Conservation (phyloP, 2,797 vertebrate species). For the Masticophis lateralis region DNA sequence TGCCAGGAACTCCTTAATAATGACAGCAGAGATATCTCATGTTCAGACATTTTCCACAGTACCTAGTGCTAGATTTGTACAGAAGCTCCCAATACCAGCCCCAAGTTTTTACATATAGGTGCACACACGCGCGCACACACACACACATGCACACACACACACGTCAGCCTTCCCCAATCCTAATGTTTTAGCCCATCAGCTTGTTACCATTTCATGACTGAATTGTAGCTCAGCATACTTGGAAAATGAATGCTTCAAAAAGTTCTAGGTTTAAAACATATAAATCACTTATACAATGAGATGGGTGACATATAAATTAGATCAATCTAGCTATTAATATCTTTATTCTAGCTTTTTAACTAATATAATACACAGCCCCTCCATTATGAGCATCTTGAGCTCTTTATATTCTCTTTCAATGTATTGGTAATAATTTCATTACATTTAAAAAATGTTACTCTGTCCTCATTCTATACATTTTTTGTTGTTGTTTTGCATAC, state of each 20-base stretch:
- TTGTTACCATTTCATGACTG: neutral
- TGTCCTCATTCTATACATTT: neutral
- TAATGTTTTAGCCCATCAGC: neutral
- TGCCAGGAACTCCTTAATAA: neutral
- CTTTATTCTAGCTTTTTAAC: neutral
- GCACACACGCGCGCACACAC: fast-evolving
- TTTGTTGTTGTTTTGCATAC: neutral
- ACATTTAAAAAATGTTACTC: neutral
- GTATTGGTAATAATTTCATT: neutral
- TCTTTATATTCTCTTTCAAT: neutral
- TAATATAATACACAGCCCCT: neutral
- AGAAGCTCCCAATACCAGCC: neutral
- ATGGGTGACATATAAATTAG: neutral
- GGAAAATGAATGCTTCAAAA: neutral
- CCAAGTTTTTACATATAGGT: too few relatives aligned
- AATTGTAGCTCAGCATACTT: neutral
- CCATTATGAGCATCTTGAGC: neutral
- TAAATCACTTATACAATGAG: neutral
- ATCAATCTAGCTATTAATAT: neutral
- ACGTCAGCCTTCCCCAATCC: neutral
- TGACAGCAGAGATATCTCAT: neutral
- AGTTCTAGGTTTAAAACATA: neutral
- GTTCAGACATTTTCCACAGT: neutral
- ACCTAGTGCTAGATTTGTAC: neutral
- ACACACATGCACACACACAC: neutral